These are phyloP conservation scores for Crocidura indochinensis DNA, from an alignment of 2,797 vertebrate genomes.

Conservation along the genomic window DNA sequence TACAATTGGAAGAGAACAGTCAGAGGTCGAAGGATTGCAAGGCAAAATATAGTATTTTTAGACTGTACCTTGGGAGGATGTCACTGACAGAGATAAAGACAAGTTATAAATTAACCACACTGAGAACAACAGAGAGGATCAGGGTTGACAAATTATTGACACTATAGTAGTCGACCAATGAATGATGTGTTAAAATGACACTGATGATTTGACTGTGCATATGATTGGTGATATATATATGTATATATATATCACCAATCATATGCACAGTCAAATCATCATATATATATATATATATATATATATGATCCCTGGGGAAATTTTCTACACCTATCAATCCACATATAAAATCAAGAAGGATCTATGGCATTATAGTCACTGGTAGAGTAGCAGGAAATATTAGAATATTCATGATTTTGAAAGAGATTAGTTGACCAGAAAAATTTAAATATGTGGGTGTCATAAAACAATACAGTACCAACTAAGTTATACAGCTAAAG, in stretches of 20 bases:
- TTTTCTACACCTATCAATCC: neutral
- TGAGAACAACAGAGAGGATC: conserved; percentile 54
- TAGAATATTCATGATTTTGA: conserved; percentile 1
- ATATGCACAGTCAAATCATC: no score
- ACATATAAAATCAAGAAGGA: conserved; percentile 20
- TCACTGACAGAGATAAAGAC: conserved; percentile 60
- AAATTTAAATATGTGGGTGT: conserved; percentile 30
- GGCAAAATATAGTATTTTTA: conserved; percentile 71
- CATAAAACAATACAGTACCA: conserved; percentile 8
- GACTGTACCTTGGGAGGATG: conserved; percentile 41
- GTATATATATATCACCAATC: no score
- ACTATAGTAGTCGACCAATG: neutral
- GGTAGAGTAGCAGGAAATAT: neutral
- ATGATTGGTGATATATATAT: neutral
- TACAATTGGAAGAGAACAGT: conserved; percentile 49
- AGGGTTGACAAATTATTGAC: conserved; percentile 67
- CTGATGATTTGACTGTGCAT: conserved; percentile 30
- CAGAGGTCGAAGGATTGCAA: conserved; percentile 64
- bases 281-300: no score
- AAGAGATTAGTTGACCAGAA: neutral
- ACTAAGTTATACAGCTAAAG: conserved; percentile 8
- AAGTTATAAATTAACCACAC: conserved; percentile 74
- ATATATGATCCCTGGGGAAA: conserved; percentile 1
- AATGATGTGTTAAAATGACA: conserved; percentile 38
- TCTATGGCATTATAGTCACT: neutral